Percentiles rank a stretch among this genome's conserved stretches.
Conservation (phyloP, 2,113 vertebrate genomes). For the Machaerirhynchus nigripectus region DNA sequence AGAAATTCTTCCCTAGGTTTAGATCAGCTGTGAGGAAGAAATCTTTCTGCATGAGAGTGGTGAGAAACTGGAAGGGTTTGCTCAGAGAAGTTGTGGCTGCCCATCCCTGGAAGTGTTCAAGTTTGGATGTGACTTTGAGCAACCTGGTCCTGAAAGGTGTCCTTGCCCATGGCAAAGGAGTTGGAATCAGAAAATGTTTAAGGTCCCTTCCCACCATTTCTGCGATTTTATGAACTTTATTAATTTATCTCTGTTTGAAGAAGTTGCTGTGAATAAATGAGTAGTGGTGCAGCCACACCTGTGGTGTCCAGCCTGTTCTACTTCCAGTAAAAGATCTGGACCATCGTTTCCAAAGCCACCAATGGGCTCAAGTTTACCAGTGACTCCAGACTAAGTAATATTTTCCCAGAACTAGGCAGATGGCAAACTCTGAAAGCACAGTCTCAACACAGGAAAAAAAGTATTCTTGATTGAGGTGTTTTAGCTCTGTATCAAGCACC, state of each 20-base stretch:
- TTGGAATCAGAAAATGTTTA: background rate
- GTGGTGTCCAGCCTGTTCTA: background rate
- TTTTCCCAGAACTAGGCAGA: background rate
- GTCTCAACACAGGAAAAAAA: background rate
- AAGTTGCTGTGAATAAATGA: background rate
- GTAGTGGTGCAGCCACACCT: background rate
- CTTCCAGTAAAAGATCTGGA: background rate
- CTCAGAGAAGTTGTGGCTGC: background rate
- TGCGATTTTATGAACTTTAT: background rate
- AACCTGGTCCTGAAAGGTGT: background rate
- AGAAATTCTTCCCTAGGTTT: background rate
- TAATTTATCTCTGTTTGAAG: background rate
- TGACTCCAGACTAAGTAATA: rapidly evolving
- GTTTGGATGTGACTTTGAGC: background rate
- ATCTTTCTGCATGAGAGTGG: background rate
- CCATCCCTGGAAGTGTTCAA: background rate
- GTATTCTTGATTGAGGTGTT: background rate
- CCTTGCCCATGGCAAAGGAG: background rate
- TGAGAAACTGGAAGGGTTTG: background rate
- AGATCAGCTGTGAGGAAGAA: background rate
- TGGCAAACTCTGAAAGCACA: background rate
- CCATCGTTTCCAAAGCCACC: background rate
- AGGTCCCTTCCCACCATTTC: background rate
- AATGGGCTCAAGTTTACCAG: background rate
- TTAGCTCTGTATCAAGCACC: background rate